A percentile compares a stretch with the other conserved stretches of the same genome.
These are phyloP conservation scores for Daubentonia madagascariensis DNA, from an alignment of 2,113 vertebrate genomes.

Conservation along the genomic window DNA sequence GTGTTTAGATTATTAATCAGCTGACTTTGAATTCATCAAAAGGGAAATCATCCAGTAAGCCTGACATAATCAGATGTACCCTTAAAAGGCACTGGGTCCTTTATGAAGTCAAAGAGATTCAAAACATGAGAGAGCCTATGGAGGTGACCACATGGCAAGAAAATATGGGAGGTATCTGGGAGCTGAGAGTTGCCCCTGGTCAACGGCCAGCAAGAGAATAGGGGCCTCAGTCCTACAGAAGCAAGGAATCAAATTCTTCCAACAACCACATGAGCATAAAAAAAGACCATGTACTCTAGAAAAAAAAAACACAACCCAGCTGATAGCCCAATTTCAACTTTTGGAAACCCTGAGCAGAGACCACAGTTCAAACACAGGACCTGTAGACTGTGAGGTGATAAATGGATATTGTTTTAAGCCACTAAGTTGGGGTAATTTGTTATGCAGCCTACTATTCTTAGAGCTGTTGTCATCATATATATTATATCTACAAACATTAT, in stretches of 20 bases:
- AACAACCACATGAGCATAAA: background rate
- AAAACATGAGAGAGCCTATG: background rate
- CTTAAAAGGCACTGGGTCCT: background rate
- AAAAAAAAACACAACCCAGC: background rate
- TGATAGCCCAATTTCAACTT: background rate
- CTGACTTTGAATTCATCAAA: background rate
- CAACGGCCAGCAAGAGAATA: background rate
- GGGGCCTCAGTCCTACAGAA: background rate
- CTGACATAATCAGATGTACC: background rate
- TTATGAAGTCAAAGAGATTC: background rate
- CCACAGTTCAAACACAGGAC: background rate
- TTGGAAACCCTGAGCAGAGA: background rate
- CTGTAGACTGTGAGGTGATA: background rate
- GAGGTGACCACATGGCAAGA: background rate
- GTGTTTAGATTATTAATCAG: background rate
- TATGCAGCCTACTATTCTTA: background rate
- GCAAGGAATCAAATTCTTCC: background rate
- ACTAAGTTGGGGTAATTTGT: background rate
- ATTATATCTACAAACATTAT: background rate
- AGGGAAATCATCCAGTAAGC: background rate
- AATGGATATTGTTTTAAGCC: background rate
- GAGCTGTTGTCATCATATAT: background rate
- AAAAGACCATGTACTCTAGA: background rate
- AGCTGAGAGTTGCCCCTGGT: background rate
- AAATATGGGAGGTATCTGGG: too few species aligned